phyloP scores from a whole-genome alignment of 2,888 invertebrate species.

The Drosophila limbata region DNA sequence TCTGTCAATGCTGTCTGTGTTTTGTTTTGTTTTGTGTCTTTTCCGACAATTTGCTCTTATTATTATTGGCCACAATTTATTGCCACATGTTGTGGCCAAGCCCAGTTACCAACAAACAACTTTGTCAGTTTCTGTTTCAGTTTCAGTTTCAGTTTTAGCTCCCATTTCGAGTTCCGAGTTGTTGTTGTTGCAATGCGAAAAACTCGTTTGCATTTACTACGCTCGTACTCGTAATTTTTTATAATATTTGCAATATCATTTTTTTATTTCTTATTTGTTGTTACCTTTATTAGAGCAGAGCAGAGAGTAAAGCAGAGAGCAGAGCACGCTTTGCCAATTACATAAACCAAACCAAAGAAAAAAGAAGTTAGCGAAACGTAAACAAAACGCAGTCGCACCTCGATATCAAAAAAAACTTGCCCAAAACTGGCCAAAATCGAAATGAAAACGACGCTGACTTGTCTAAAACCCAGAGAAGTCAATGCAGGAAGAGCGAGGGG shows the following conservation, averaged over 20 bases:
- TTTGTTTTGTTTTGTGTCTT: conserved; percentile 25
- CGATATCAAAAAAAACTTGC: conserved; percentile 18
- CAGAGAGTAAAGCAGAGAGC: conserved; percentile 37
- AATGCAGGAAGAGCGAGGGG: not conserved
- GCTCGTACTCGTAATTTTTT: conserved; percentile 73
- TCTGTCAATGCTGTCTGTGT: conserved; percentile 6
- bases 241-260: conserved; percentile 73
- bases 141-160: conserved; percentile 14
- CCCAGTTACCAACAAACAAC: conserved; percentile 47
- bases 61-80: conserved; percentile 69
- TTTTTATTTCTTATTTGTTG: conserved; percentile 44
- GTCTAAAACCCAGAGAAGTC: conserved; percentile 1
- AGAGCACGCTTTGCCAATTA: conserved; percentile 75
- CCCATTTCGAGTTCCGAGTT: conserved; percentile 19
- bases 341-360: conserved; percentile 58
- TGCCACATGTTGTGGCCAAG: conserved; percentile 57
- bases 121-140: conserved; percentile 4
- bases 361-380: conserved; percentile 46
- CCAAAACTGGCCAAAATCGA: conserved; percentile 26
- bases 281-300: conserved; percentile 62
- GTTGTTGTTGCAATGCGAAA: conserved; percentile 31
- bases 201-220: conserved; percentile 74
- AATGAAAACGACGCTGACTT: conserved; percentile 21
- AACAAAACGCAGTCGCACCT: conserved; percentile 69
- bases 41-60: conserved; percentile 38